These are phyloP conservation scores for Apotomis capreana DNA, from an alignment of 2,888 invertebrate species.

Conservation along the genomic window DNA sequence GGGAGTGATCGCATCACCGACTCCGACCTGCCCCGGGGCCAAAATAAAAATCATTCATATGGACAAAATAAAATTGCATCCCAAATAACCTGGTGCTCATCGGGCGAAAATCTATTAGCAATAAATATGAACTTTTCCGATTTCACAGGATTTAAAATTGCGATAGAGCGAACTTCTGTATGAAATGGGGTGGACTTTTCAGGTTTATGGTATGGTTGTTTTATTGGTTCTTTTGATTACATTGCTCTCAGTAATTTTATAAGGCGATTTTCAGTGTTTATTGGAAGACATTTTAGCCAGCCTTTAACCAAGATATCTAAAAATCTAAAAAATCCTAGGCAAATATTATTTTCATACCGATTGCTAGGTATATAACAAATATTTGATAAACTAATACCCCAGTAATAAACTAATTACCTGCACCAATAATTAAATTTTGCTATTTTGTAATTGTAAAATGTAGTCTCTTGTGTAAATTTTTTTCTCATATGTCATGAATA, in stretches of 20 bases:
- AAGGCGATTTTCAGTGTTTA: conserved; percentile 40
- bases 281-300: not conserved
- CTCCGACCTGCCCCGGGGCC: conserved; percentile 65
- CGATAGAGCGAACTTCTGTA: conserved; percentile 59
- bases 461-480: too few species aligned
- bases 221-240: conserved; percentile 64
- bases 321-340: too few species aligned
- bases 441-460: too few species aligned
- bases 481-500: too few species aligned
- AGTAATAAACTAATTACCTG: too few species aligned
- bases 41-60: conserved; percentile 83
- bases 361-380: too few species aligned
- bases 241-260: conserved; percentile 47
- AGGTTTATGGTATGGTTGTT: conserved; percentile 73
- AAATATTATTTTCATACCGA: too few species aligned
- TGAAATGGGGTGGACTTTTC: conserved; percentile 71
- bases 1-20: conserved; percentile 61
- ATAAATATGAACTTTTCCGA: conserved; percentile 84
- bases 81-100: conserved; percentile 80
- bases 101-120: conserved; percentile 82
- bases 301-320: too few species aligned
- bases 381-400: too few species aligned
- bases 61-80: conserved; percentile 83
- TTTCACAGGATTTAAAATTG: conserved; percentile 80
- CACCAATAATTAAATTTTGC: too few species aligned